Evolutionary conservation across 2,888 invertebrate species (phyloP).

Genomic region (Salpingus planirostris): DNA sequence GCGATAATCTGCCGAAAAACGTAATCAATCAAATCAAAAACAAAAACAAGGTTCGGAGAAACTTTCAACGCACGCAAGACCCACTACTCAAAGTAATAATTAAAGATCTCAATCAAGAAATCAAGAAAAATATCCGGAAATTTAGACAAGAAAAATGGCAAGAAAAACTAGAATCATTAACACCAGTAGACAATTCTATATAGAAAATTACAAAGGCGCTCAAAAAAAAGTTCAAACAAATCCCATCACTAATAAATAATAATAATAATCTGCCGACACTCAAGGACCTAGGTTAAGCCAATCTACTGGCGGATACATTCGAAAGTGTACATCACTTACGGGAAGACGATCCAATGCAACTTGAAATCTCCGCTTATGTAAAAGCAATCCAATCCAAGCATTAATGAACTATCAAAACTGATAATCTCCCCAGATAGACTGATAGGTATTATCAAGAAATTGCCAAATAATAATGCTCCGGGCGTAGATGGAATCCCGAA

Average conservation of each 20-base stretch:
- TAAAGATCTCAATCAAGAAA: too few relatives aligned
- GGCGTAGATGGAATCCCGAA: conserved; percentile 8
- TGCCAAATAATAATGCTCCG: conserved; percentile 13
- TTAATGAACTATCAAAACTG: neutral
- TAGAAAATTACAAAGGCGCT: conserved; percentile 1
- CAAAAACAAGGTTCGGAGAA: conserved; percentile 3
- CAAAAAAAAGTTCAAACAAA: neutral
- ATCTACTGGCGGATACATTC: neutral
- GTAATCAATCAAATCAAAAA: conserved; percentile 1
- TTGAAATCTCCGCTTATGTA: neutral
- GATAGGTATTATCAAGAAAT: conserved; percentile 2
- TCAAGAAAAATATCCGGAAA: too few relatives aligned
- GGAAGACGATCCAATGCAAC: neutral
- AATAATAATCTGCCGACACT: neutral
- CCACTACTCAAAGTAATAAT: too few relatives aligned
- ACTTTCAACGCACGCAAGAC: too few relatives aligned
- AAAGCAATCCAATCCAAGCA: too few relatives aligned
- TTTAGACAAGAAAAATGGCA: conserved; percentile 2
- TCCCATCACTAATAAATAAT: conserved; percentile 1
- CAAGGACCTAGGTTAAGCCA: conserved; percentile 1
- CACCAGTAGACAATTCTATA: conserved; percentile 1
- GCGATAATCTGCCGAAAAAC: neutral
- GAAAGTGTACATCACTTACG: neutral
- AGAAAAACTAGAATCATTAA: conserved; percentile 1
- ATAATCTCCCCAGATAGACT: neutral